Base-by-base conservation (phyloP, 2,888 invertebrate species). In the Agapostemon virescens region DNA sequence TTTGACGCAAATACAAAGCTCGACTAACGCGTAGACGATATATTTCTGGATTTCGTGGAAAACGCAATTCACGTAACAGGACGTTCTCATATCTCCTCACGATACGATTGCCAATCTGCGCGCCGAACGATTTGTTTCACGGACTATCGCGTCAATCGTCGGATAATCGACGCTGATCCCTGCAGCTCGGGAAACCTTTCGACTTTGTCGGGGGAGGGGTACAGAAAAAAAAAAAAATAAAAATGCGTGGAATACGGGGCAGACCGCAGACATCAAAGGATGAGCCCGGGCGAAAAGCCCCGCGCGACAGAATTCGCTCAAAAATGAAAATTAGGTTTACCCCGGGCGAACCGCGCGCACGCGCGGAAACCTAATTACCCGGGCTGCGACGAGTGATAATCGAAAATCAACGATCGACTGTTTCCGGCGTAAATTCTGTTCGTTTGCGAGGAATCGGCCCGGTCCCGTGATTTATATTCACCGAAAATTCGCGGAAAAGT, bases 311-410 rank as follows among this genome's bases (percentile, higher is more conserved):
- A 17, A 26, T 36, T 30, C 38, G 69, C 33, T 66, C 33, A 74
- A 76, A 83, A 77, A 81, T 74, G 45, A 30, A 77, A 87, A 84
- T 84, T 70, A 66, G 52, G 66, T 83, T 85, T 78, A 26, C 64
- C 23, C 30, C 11, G n/a, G 20, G 20, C 23, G 38, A 69, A 58
- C 38, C 42, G 20, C 11, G 23, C 11, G 30, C 30, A 38, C 20
- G 72, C 55, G 6, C 33, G 74, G 26, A 69, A 86, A 84, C 68
- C 61, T 71, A 38, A 86, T 76, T 67, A 78, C 69, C 73, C 64
- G 17, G 23, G 30, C 20, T 42, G 52, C 71, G 30, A 67, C 55
- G 36, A 64, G 38, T 58, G 69, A 86, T 78, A 68, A 79, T 74
- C 78, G 67, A 45, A 36, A 81, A 85, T 85, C 77, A 79, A 38